These are phyloP conservation scores for Priocnemis perturbator DNA, from an alignment of 2,888 invertebrate genomes.

Conservation along the genomic window DNA sequence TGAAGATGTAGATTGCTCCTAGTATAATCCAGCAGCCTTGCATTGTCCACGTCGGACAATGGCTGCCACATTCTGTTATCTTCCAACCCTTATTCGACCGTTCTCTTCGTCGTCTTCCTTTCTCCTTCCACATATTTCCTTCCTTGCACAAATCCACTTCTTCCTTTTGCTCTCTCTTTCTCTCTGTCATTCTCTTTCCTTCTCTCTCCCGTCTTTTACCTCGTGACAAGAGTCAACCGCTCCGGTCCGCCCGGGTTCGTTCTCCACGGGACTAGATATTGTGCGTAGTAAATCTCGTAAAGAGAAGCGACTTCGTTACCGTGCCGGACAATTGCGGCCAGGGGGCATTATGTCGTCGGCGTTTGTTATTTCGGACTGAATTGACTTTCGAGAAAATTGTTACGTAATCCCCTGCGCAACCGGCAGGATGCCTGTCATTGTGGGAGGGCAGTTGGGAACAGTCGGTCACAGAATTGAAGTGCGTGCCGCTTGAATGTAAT, in stretches of 20 bases:
- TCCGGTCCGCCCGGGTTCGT: slow-evolving; percentile 6
- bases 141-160: too few species aligned
- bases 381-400: not conserved
- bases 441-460: too few species aligned
- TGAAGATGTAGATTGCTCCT: slow-evolving; percentile 70
- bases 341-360: slow-evolving; percentile 3
- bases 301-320: slow-evolving; percentile 34
- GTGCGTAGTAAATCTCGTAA: slow-evolving; percentile 35
- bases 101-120: slow-evolving; percentile 7
- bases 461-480: too few species aligned
- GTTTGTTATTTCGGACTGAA: not conserved
- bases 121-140: not conserved
- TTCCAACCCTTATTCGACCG: slow-evolving; percentile 40
- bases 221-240: slow-evolving; percentile 1
- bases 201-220: not conserved
- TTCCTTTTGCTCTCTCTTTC: not conserved
- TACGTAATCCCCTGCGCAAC: not conserved
- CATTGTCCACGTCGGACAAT: slow-evolving; percentile 69
- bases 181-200: not conserved
- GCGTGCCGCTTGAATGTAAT: too few species aligned
- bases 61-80: slow-evolving; percentile 56
- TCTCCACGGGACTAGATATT: slow-evolving; percentile 24
- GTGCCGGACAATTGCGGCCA: slow-evolving; percentile 42
- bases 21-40: slow-evolving; percentile 63
- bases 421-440: too few species aligned